Evolutionary conservation across 2,113 vertebrate species (phyloP).

Genomic region (Trogon surrucura): DNA sequence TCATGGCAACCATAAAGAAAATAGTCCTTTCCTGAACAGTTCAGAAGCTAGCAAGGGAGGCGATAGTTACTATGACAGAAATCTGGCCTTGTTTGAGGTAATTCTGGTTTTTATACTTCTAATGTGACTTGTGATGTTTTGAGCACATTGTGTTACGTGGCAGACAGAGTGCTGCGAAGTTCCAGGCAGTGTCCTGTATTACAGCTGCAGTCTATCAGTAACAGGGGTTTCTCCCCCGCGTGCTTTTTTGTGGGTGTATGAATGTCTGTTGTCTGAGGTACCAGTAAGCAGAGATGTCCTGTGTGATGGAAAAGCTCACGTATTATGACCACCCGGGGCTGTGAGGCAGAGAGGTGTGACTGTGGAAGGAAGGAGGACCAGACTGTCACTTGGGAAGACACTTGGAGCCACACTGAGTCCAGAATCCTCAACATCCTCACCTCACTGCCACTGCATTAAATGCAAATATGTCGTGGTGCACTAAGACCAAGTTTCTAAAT

Average conservation of each 20-base stretch:
- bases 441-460: background rate
- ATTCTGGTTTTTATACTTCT: background rate
- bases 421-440: background rate
- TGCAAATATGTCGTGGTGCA: background rate
- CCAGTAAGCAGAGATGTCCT: background rate
- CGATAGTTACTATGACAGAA: constrained; percentile 91
- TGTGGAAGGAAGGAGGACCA: background rate
- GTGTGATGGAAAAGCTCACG: background rate
- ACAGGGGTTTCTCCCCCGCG: accelerated
- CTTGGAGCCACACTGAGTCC: background rate
- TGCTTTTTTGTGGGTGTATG: background rate
- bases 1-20: constrained; percentile 92
- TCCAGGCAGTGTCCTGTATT: background rate
- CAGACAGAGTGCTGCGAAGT: background rate
- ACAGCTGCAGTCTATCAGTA: background rate
- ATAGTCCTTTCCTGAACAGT: constrained; percentile 90
- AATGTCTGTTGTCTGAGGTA: background rate
- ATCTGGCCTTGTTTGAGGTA: constrained; percentile 98
- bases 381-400: accelerated
- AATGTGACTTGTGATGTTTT: background rate
- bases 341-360: background rate
- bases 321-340: accelerated
- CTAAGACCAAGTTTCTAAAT: background rate
- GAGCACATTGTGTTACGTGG: background rate
- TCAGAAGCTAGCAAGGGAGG: constrained; percentile 83